Conservation (phyloP, 2,797 vertebrate genomes). For the Huso huso region DNA sequence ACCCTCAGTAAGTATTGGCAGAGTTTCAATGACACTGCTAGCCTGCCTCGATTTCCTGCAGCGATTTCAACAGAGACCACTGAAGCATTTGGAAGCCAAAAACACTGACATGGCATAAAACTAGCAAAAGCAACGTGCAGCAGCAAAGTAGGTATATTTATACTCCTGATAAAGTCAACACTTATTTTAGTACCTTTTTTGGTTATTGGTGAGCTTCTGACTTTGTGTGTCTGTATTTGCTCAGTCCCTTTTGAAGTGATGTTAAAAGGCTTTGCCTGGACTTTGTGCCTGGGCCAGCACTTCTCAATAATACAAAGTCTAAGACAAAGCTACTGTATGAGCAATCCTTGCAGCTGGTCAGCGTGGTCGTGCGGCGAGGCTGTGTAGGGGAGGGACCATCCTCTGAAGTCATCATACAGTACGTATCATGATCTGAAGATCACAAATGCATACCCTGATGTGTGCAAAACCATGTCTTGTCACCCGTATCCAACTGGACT, state of each 20-base stretch:
- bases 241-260: too few species aligned
- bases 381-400: neutral
- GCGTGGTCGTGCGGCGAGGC: conserved; percentile 55
- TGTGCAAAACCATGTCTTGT: neutral
- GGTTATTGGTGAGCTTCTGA: too few species aligned
- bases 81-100: neutral
- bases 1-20: conserved; percentile 72
- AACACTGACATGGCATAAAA: neutral
- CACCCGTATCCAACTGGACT: neutral
- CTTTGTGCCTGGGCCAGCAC: too few species aligned
- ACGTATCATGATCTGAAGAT: neutral
- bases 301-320: too few species aligned
- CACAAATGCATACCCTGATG: neutral
- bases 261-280: too few species aligned
- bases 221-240: too few species aligned
- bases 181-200: too few species aligned
- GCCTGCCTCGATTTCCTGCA: neutral
- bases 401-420: neutral
- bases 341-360: conserved; percentile 35
- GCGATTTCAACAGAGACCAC: neutral
- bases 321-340: too few species aligned
- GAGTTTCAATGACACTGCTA: neutral
- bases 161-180: too few species aligned
- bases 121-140: neutral
- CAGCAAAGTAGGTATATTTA: too few species aligned